Evolutionary conservation across 2,797 vertebrate genomes (phyloP).

Genomic region (Sarcoramphus papa): DNA sequence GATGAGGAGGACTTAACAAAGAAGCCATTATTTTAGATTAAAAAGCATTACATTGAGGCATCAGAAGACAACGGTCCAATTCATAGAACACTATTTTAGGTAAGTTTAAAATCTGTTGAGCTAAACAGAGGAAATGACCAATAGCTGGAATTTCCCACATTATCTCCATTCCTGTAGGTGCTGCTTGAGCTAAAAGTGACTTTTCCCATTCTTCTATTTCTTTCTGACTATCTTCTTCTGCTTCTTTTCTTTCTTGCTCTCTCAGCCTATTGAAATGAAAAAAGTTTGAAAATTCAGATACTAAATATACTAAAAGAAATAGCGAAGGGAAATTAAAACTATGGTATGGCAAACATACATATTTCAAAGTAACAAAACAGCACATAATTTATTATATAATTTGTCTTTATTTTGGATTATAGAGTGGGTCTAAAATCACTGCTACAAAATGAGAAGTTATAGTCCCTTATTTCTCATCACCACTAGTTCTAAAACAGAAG

Average conservation of each 20-base stretch:
- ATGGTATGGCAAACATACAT: not conserved
- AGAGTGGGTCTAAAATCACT: too few species aligned
- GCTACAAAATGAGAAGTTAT: too few species aligned
- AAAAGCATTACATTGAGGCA: conserved; percentile 89
- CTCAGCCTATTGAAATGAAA: too few species aligned
- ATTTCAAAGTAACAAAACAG: not conserved
- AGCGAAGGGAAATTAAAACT: not conserved
- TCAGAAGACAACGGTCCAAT: conserved; percentile 89
- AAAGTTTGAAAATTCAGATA: not conserved
- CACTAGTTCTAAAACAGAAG: too few species aligned
- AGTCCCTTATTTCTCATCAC: too few species aligned
- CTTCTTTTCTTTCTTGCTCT: too few species aligned
- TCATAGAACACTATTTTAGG: conserved; percentile 93
- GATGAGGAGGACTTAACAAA: conserved; percentile 82
- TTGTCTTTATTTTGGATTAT: not conserved
- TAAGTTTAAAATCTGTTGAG: conserved; percentile 88
- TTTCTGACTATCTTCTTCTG: too few species aligned
- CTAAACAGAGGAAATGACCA: conserved; percentile 92
- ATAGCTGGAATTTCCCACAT: conserved; percentile 94
- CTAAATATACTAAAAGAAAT: not conserved
- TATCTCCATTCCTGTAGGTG: conserved; percentile 79
- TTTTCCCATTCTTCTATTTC: conserved; percentile 69
- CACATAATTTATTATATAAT: not conserved
- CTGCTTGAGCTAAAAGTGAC: conserved; percentile 80
- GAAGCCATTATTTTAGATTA: conserved; percentile 92